Evolutionary conservation across 2,888 invertebrate species (phyloP), one percentile per base, ranked within the genome.

Genomic region (Folsomia candida): DNA sequence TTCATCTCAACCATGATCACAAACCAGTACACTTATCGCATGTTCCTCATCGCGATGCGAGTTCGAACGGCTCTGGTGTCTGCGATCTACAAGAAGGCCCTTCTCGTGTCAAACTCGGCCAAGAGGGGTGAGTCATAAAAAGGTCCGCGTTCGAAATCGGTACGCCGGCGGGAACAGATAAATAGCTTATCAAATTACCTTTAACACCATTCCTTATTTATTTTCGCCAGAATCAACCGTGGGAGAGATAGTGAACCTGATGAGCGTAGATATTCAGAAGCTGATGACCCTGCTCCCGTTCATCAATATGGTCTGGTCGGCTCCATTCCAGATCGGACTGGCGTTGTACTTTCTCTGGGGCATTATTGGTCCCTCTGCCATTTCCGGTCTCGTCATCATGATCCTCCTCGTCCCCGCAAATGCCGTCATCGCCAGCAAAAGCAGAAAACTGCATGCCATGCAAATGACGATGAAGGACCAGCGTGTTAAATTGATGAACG

Each of bases 241-340:
- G 0, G 94, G 94, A 51, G 94, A 94, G 87, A 94, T 94, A 80
- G 93, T 94, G 9, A 94, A 94, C 83, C 85, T 94, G 76, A 94
- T 94, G 94, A 89, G 93, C 1, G 94, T 94, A 0, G 94, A 95
- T 83, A 93, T 94, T 1, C 94, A 71, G 54, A 51, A 57, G 18
- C 37, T 59, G 9, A 71, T 58, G 73, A 83, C 84, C 72, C 78
- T 86, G 29, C 82, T 83, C 26, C 80, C 83, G 11, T 85, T 84
- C 77, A 74, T 86, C 26, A 85, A 85, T 79, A 81, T 85, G 81
- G 74, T 86, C 9, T 86, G 86, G 85, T 84, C 85, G 9, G 83
- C 83, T 2, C 86, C 87, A 0, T 80, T 87, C 22, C 29, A 22
- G 3, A 63, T 57, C 9, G 25, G 28, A 24, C 58, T 88, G 18